Evolutionary conservation across 2,797 vertebrate genomes (phyloP), one percentile per base, ranked within the genome.

Genomic region (Amblyraja radiata): DNA sequence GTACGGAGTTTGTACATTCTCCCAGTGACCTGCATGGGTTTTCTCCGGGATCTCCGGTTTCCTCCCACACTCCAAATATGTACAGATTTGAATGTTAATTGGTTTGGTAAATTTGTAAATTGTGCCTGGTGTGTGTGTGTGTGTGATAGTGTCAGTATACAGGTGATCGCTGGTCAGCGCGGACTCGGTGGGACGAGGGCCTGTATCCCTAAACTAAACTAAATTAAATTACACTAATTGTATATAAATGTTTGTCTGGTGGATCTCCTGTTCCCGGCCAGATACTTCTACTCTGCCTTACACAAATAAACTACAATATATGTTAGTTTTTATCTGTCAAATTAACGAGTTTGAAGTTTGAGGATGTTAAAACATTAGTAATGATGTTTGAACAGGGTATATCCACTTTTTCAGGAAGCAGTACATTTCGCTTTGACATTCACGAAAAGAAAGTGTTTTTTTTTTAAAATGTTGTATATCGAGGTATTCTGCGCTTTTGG

Each of bases 311-410:
- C n/a, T 68, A 16, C 36, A 65, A 65, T 68, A 88, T 3, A 65
- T 88, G 63, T 88, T 88, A 88, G 84, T 68, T 88, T 88, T 88
- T 88, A 32, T 88, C 32, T 88, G 84, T 65, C 61, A 68, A 65
- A 14, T n/a, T 88, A 88, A 65, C 25, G 63, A 88, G 61, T 18
- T 63, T 32, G 9, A n/a, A 65, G 28, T 88, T 21, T 88, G 63
- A 88, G 65, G 84, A 88, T 68, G 61, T 88, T 88, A 68, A 68
- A 88, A 68, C 61, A 88, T 88, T 63, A 88, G 61, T 88, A 88
- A 88, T 88, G 84, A 65, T 36, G 84, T 88, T 88, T 88, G 63
- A 65, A 65, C 6, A 68, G 28, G n/a, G 7, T 8, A 32, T 88
- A 65, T 68, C 28, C 61, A 58, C 61, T 65, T 21, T 84, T 63